Conservation (phyloP, 2,888 invertebrate species). For the Himalopsyche japonica region DNA sequence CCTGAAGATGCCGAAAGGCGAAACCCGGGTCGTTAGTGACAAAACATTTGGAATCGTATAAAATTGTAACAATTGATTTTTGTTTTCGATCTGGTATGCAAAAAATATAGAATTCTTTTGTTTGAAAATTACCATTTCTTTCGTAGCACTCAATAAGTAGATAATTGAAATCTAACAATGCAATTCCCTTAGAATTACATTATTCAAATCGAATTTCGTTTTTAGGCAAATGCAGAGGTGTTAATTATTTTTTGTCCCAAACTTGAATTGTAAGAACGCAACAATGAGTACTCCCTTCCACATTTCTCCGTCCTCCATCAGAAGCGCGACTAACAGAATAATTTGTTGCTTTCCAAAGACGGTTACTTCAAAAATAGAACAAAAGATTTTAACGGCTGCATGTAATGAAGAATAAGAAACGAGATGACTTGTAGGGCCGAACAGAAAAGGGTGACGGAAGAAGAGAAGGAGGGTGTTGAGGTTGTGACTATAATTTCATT, state of each 20-base stretch:
- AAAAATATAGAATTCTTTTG: too few species aligned
- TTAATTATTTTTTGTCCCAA: conserved; percentile 29
- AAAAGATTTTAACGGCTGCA: conserved; percentile 34
- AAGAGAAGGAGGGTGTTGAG: background rate
- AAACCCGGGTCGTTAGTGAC: too few species aligned
- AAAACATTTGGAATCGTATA: too few species aligned
- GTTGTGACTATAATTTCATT: background rate
- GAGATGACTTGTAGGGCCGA: conserved; percentile 17
- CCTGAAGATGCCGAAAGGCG: too few species aligned
- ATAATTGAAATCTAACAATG: background rate
- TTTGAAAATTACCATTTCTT: too few species aligned
- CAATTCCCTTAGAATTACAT: background rate
- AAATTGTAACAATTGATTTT: too few species aligned
- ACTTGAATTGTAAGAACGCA: conserved; percentile 8
- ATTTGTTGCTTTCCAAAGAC: conserved; percentile 39
- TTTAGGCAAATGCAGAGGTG: background rate
- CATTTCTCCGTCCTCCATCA: background rate
- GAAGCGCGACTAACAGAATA: conserved; percentile 32
- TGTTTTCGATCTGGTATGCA: too few species aligned
- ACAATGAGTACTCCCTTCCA: conserved; percentile 1
- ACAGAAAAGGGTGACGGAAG: background rate
- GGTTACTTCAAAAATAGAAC: conserved; percentile 29
- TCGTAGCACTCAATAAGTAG: too few species aligned
- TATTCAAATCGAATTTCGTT: background rate
- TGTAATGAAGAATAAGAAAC: conserved; percentile 36